A percentile compares a stretch with the other conserved stretches of the same genome.
Evolutionary conservation across 2,113 vertebrate species (phyloP).

Genomic region (Octodon degus): DNA sequence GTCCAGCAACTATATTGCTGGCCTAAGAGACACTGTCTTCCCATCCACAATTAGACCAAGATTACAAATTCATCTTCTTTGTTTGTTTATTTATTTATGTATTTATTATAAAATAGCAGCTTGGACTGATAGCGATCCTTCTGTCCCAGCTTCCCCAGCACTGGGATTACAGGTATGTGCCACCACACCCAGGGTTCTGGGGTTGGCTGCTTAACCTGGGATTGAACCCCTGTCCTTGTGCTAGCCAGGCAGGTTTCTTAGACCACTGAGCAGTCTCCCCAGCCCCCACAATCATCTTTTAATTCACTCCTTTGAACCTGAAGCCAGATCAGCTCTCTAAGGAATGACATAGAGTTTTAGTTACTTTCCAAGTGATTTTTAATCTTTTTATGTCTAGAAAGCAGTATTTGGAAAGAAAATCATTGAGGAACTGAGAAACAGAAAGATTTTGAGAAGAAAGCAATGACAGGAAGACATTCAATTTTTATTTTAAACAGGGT

Average conservation of each 20-base stretch:
- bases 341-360: neutral
- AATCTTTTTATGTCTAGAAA: neutral
- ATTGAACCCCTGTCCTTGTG: no score
- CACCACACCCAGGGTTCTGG: no score
- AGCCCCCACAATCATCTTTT: neutral
- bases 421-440: neutral
- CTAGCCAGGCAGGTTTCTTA: no score
- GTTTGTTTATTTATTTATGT: no score
- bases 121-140: no score
- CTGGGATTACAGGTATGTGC: no score
- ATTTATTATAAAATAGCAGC: no score
- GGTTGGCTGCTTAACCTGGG: no score
- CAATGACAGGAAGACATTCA: neutral
- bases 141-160: no score
- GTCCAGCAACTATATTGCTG: neutral
- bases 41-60: neutral
- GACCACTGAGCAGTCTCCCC: no score
- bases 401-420: neutral
- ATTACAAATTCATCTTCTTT: neutral
- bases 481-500: neutral
- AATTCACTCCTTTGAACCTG: neutral
- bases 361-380: conserved; percentile 31
- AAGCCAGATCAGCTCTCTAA: conserved; percentile 14
- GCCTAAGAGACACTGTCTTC: neutral
- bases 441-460: neutral